A percentile compares a stretch with the other conserved stretches of the same genome.
Conservation (phyloP, 2,888 invertebrate species). For the Eulithis prunata region DNA sequence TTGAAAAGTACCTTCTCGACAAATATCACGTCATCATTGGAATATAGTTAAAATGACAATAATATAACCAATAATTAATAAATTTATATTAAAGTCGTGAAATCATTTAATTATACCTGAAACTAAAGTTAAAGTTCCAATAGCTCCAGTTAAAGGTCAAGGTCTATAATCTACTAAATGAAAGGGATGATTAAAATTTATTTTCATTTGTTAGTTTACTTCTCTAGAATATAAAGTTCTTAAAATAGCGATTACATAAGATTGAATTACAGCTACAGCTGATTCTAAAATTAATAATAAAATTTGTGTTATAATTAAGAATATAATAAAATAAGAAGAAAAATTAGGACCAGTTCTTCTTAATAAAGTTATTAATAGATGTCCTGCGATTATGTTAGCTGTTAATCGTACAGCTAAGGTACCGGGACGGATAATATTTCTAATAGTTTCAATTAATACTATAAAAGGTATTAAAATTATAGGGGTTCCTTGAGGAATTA, state of each 20-base stretch:
- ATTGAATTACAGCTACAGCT: slow-evolving; percentile 86
- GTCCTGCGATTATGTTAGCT: slow-evolving; percentile 91
- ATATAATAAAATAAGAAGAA: slow-evolving; percentile 54
- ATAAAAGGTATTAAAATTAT: slow-evolving; percentile 87
- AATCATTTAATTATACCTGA: slow-evolving; percentile 86
- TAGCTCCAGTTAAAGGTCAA: slow-evolving; percentile 86
- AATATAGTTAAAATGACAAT: slow-evolving; percentile 80
- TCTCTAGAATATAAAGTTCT: slow-evolving; percentile 88
- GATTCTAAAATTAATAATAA: slow-evolving; percentile 83
- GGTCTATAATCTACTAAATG: slow-evolving; percentile 87
- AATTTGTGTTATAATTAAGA: slow-evolving; percentile 77
- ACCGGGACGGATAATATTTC: slow-evolving; percentile 88
- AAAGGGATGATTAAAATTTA: slow-evolving; percentile 84
- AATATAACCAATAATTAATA: slow-evolving; percentile 80
- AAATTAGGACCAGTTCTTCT: slow-evolving; percentile 64
- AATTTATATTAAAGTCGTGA: slow-evolving; percentile 78
- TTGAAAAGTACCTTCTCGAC: slow-evolving; percentile 87
- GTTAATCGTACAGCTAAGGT: slow-evolving; percentile 88
- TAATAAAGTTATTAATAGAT: slow-evolving; percentile 86
- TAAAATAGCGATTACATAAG: slow-evolving; percentile 87
- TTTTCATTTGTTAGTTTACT: slow-evolving; percentile 84
- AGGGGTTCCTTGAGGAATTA: slow-evolving; percentile 88
- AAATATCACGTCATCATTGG: slow-evolving; percentile 89
- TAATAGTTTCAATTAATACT: slow-evolving; percentile 90
- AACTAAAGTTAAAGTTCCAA: slow-evolving; percentile 83